Evolutionary conservation across 2,113 vertebrate genomes (phyloP).

Genomic region (Microcebus lehilahytsara): DNA sequence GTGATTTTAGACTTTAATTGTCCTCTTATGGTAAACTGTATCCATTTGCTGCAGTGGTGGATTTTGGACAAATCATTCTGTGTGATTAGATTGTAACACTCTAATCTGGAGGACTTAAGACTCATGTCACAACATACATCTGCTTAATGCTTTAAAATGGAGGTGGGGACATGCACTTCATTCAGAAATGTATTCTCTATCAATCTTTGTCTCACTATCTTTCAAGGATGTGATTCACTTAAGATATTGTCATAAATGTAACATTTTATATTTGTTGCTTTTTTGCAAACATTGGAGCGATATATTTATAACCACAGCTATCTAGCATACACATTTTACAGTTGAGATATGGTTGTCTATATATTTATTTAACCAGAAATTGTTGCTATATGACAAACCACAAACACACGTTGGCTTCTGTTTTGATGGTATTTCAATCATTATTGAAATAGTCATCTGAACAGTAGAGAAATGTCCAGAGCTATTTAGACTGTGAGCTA

Average conservation of each 20-base stretch:
- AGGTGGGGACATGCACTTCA: neutral
- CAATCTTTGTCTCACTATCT: neutral
- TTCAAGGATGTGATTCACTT: constrained; percentile 14
- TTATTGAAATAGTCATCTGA: constrained; percentile 56
- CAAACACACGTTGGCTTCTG: neutral
- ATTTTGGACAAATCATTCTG: neutral
- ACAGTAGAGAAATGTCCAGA: constrained; percentile 24
- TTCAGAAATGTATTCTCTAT: constrained; percentile 29
- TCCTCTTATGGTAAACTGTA: neutral
- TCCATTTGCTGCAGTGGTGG: neutral
- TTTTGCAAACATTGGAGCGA: constrained; percentile 52
- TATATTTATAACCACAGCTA: constrained; percentile 46
- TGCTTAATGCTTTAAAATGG: neutral
- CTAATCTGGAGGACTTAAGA: neutral
- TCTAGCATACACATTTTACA: constrained; percentile 35
- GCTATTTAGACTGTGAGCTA: constrained; percentile 27
- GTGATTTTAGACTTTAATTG: constrained; percentile 30
- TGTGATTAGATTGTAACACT: neutral
- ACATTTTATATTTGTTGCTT: constrained; percentile 44
- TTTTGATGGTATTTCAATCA: constrained; percentile 51
- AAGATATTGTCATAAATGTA: neutral
- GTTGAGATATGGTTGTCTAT: constrained; percentile 27
- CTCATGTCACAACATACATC: neutral
- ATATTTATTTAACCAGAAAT: constrained; percentile 62
- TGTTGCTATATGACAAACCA: constrained; percentile 19